Percentiles rank a stretch among this genome's conserved stretches.
Evolutionary conservation across 2,113 vertebrate species (phyloP).

Genomic region (Mobula birostris): DNA sequence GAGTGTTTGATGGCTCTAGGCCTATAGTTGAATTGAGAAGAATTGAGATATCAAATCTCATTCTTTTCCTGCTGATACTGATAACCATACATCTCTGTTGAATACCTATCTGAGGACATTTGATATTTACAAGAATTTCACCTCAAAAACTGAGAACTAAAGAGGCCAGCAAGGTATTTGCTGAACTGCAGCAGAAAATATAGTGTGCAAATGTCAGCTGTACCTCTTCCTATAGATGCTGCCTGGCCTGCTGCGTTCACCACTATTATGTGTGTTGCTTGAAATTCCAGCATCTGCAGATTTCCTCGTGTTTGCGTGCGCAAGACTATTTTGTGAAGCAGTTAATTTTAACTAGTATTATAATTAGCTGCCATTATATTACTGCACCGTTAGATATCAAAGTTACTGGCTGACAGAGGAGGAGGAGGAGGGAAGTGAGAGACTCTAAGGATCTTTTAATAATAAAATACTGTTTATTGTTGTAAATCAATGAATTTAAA

Average conservation of each 20-base stretch:
- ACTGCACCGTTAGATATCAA: not conserved
- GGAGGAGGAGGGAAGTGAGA: not conserved
- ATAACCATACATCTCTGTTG: not conserved
- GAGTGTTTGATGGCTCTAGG: no score
- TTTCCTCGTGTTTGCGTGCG: no score
- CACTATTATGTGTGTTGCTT: no score
- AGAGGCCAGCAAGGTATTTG: no score
- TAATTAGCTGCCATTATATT: not conserved
- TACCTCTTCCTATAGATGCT: no score
- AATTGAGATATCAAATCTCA: not conserved
- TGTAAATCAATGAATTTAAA: not conserved
- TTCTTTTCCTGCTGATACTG: not conserved
- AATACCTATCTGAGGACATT: not conserved
- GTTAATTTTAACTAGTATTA: not conserved
- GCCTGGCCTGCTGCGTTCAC: no score
- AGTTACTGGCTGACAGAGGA: not conserved
- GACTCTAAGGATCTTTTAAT: not conserved
- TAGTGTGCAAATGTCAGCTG: not conserved
- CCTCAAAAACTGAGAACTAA: not conserved
- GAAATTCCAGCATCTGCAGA: no score
- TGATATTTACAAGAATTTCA: not conserved
- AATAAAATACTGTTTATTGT: not conserved
- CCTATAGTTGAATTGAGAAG: no score
- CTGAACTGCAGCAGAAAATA: not conserved
- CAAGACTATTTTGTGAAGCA: not conserved